Base-by-base conservation (phyloP, 2,113 vertebrate species). In the Paralichthys olivaceus region DNA sequence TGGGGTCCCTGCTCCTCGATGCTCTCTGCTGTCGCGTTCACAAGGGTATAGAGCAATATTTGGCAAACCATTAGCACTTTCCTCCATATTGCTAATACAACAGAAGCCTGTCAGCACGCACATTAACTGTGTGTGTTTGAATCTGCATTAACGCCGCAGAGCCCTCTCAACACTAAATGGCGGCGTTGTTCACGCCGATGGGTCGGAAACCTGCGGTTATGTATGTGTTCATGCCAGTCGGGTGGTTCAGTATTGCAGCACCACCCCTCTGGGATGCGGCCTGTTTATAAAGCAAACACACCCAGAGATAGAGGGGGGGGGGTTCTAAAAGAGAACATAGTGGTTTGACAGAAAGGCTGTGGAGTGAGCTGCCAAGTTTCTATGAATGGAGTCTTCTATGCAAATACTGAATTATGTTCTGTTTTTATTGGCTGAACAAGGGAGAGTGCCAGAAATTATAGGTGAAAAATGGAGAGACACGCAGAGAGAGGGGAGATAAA, bases 341-440 rank as follows among this genome's bases (percentile, higher is more conserved):
- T 37, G 34, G 37, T 37, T 37, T 37, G 37, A 37, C 37, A 37
- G 37, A 37, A 11, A 37, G 37, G 37, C 37, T 37, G n/a, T 55
- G 60, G 45, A 26, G 4, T 19, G 1, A 20, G 60, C 47, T 66
- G 71, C 77, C 77, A 81, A 58, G 66, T 55, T 69, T 65, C n/a
- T 56, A 59, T 81, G 68, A 84, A 85, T 74, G 43, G 43, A 71
- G 29, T 29, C 43, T 17, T 61, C 64, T 65, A 17, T 79, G 28
- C 45, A 40, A 9, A 20, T 32, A 37, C 8, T 66, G 23, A 56
- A 61, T 8, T 40, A 7, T 37, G 65, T 37, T 40, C 9, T 71
- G 64, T 74, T 66, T 71, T 70, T 22, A 71, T 9, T 60, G 49
- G 63, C 66, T 53, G 13, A 67, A 32, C 4, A 56, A 55, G 23